Conservation (phyloP, 2,888 invertebrate species). For the Sinotaia quadrata region DNA sequence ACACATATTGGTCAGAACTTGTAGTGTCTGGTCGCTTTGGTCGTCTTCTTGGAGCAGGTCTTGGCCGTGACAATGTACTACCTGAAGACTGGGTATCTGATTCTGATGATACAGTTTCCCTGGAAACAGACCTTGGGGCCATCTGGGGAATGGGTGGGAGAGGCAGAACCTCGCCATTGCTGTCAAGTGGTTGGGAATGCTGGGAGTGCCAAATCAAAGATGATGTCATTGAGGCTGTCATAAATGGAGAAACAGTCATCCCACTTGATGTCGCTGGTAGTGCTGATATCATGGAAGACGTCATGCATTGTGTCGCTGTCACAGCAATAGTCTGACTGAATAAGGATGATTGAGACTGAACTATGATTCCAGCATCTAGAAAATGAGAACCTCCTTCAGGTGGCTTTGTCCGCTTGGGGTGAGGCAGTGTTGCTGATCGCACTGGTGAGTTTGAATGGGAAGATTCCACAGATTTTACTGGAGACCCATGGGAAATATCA, state of each 20-base stretch:
- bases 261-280: conserved; percentile 4
- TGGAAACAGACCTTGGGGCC: conserved; percentile 37
- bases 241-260: conserved; percentile 27
- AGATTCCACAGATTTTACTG: not conserved
- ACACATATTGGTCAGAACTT: conserved; percentile 62
- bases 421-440: conserved; percentile 12
- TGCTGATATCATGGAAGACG: conserved; percentile 24
- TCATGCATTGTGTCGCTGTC: conserved; percentile 23
- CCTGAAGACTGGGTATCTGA: conserved; percentile 50
- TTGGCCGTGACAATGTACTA: conserved; percentile 55
- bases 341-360: not conserved
- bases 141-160: conserved; percentile 35
- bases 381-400: not conserved
- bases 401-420: conserved; percentile 13
- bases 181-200: conserved; percentile 21
- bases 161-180: conserved; percentile 25
- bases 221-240: conserved; percentile 36
- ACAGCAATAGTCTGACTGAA: not conserved
- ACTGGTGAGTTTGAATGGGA: not conserved
- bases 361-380: conserved; percentile 5
- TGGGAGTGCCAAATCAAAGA: conserved; percentile 28
- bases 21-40: conserved; percentile 51
- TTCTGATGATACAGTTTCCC: conserved; percentile 40
- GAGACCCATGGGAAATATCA: conserved; percentile 5
- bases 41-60: conserved; percentile 56